Percentiles rank a stretch among this genome's conserved stretches.
Conservation (phyloP, 2,888 invertebrate genomes). For the Oscheius sp. region DNA sequence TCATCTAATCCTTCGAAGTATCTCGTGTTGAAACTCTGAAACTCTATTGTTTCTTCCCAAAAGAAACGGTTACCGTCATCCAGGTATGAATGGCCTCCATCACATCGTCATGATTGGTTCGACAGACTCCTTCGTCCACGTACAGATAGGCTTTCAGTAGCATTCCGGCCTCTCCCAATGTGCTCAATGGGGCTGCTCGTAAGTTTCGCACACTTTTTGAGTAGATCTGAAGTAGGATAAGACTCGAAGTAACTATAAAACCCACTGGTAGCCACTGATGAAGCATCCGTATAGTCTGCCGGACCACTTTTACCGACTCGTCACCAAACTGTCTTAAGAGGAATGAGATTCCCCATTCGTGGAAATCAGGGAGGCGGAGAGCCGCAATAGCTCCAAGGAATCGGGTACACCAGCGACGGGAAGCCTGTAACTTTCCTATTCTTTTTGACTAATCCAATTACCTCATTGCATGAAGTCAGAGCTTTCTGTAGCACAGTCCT, state of each 20-base stretch:
- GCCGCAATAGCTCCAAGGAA: slow-evolving; percentile 88
- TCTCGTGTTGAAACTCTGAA: slow-evolving; percentile 76
- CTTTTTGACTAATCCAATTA: not conserved
- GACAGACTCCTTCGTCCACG: slow-evolving; percentile 54
- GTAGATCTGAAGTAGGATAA: slow-evolving; percentile 32
- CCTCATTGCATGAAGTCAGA: slow-evolving; percentile 73
- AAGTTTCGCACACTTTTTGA: slow-evolving; percentile 29
- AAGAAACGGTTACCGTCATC: slow-evolving; percentile 49
- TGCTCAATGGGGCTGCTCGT: slow-evolving; percentile 38
- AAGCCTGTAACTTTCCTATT: slow-evolving; percentile 35
- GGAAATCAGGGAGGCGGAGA: slow-evolving; percentile 78
- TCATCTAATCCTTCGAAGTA: slow-evolving; percentile 91
- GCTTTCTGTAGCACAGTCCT: slow-evolving; percentile 78
- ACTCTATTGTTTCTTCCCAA: slow-evolving; percentile 4
- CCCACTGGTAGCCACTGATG: slow-evolving; percentile 62
- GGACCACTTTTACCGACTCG: slow-evolving; percentile 79
- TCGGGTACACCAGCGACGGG: slow-evolving; percentile 88
- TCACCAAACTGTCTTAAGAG: slow-evolving; percentile 88
- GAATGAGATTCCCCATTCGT: slow-evolving; percentile 86
- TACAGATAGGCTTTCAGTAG: slow-evolving; percentile 58
- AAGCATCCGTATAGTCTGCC: slow-evolving; percentile 56
- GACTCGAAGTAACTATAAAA: slow-evolving; percentile 14
- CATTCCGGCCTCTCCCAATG: slow-evolving; percentile 65
- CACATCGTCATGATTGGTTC: slow-evolving; percentile 46
- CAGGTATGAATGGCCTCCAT: slow-evolving; percentile 50